Evolutionary conservation across 2,113 vertebrate genomes (phyloP), one percentile per base, ranked within the genome.

Genomic region (Cheirogaleus medius): DNA sequence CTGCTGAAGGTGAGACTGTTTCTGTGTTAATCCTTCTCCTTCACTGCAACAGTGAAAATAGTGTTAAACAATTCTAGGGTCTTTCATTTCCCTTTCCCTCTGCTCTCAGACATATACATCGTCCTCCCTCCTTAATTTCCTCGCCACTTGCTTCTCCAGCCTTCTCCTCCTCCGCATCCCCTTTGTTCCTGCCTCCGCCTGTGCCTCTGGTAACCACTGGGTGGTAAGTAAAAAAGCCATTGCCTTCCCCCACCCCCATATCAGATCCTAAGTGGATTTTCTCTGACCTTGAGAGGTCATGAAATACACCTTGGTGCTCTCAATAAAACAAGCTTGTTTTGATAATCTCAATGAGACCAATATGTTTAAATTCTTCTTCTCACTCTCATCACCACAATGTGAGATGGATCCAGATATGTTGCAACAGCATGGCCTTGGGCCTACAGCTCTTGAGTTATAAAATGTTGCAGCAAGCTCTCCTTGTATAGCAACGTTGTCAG

Each of bases 361-460:
- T 66, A 86, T 82, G 76, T 86, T 96, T 96, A 87, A 84, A 90
- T 94, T 94, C 90, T 85, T 94, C 88, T 83, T 85, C 91, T 86
- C 74, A 52, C 64, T 91, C 63, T 95, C 76, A 52, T 73, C 84
- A 68, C 87, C 42, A 54, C 73, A 49, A 15, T 1, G 12, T 56
- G 77, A 78, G 81, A 63, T 17, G 87, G 60, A 78, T 82, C 90
- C 95, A 97, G 74, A 71, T 96, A 56, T 86, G 84, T 88, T 78
- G 87, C 87, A 73, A 96, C 11, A 90, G 81, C 2, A 5, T 44
- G 77, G 83, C 87, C 78, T 84, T 52, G 15, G 82, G 91, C 92
- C 82, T 47, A 39, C 44, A 21, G n/a, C 90, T 84, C 74, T 77
- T 13, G 84, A 87, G 80, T 92, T 92, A 85, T 7, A 80, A 94